A percentile compares a stretch with the other conserved stretches of the same genome.
Conservation (phyloP, 2,888 invertebrate genomes). For the Hypena proboscidalis region DNA sequence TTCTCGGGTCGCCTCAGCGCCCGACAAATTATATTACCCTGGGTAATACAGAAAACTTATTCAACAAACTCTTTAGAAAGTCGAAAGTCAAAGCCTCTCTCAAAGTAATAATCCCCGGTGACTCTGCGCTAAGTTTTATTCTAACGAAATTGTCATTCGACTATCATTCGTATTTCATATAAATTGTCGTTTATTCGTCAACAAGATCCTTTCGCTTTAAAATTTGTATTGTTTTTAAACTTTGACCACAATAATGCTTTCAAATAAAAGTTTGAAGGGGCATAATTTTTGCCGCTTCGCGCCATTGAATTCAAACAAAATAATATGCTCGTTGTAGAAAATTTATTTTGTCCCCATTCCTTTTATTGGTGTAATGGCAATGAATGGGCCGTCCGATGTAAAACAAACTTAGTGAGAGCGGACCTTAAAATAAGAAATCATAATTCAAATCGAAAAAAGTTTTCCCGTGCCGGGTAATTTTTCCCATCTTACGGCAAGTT, state of each 20-base stretch:
- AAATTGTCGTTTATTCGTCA: slow-evolving; percentile 24
- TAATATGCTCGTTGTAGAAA: slow-evolving; percentile 1
- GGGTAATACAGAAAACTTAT: slow-evolving; percentile 71
- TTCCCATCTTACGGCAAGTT: slow-evolving; percentile 83
- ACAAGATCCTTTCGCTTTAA: neutral
- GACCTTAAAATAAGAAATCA: slow-evolving; percentile 83
- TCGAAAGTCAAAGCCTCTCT: slow-evolving; percentile 68
- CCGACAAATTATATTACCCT: slow-evolving; percentile 66
- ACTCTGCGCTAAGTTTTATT: slow-evolving; percentile 60
- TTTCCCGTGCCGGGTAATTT: slow-evolving; percentile 79
- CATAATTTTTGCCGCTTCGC: neutral
- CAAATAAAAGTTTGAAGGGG: neutral
- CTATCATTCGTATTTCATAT: slow-evolving; percentile 28
- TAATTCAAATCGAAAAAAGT: slow-evolving; percentile 85
- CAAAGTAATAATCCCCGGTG: slow-evolving; percentile 65
- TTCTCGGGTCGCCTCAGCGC: slow-evolving; percentile 50
- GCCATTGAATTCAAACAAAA: neutral
- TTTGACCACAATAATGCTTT: neutral
- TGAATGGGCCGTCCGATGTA: slow-evolving; percentile 70
- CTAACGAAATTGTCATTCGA: slow-evolving; percentile 55
- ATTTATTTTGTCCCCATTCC: slow-evolving; percentile 57
- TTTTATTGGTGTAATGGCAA: slow-evolving; percentile 69
- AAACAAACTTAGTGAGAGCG: slow-evolving; percentile 76
- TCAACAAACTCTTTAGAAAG: slow-evolving; percentile 70
- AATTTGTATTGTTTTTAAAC: slow-evolving; percentile 16